Evolutionary conservation across 2,797 vertebrate genomes (phyloP), one percentile per base, ranked within the genome.

Genomic region (Salarias fasciatus): DNA sequence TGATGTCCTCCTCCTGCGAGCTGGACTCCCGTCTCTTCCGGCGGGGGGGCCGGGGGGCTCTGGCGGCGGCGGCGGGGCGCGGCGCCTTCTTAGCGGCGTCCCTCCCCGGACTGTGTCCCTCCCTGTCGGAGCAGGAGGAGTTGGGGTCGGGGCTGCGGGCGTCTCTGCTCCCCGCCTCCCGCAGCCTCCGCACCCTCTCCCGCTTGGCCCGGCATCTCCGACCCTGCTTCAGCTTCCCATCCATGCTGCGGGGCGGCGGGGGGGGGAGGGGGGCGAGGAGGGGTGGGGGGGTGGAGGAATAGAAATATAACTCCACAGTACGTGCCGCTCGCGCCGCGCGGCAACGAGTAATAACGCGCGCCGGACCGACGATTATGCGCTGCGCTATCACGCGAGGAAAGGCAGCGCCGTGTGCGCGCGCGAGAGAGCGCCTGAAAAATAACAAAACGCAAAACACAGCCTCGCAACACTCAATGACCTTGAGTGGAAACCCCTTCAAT

Each of bases 1-100:
- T 96, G 86, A 98, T 93, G 78, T 98, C 96, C 91, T 98, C 96
- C 79, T 98, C 96, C 88, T 97, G 96, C 30, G 96, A 97, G 88
- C 95, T 94, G 82, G 96, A 97, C 91, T 95, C 95, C 43, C 95
- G 93, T 89, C 96, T 93, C 75, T 95, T 95, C 83, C 95, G 89
- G 75, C 96, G 91, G 58, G 94, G 94, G 84, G 94, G 94, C 63
- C 95, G 94, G 56, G 90, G 88, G 29, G 92, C 85, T 90, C 94
- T 93, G 91, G 91, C 88, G 10, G 92, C 82, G 69, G 93, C 87
- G 29, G 93, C 89, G 81, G 92, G 89, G 90, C 82, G 93, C 72
- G 87, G 83, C 69, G 83, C 75, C 86, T 89, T 89, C 85, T 93
- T 92, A 53, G 86, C 91, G 86, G 93, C 91, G 84, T 95, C 94